These are phyloP conservation scores for Cololabis saira DNA, from an alignment of 2,113 vertebrate species.

Conservation along the genomic window DNA sequence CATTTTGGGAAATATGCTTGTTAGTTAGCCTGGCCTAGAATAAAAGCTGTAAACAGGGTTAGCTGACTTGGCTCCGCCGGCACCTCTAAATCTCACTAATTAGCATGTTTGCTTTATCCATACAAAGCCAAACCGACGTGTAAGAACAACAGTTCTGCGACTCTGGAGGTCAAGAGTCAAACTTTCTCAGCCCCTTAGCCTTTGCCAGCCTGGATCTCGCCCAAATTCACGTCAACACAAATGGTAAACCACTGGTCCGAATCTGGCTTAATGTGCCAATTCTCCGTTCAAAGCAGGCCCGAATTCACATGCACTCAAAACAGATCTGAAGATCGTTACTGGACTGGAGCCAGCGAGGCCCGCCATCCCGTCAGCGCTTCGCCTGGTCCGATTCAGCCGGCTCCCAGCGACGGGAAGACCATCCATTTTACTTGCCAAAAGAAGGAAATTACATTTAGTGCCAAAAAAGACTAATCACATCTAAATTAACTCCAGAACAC, in stretches of 20 bases:
- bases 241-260: background rate
- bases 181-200: background rate
- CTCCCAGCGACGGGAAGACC: background rate
- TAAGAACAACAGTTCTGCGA: background rate
- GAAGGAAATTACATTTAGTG: background rate
- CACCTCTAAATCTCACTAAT: background rate
- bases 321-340: no score
- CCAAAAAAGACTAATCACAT: background rate
- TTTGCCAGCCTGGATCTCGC: constrained; percentile 4
- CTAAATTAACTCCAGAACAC: no score
- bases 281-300: background rate
- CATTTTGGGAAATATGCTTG: background rate
- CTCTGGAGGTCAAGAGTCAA: background rate
- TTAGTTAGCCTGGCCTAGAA: background rate
- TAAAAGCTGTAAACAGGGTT: background rate
- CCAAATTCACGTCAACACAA: background rate
- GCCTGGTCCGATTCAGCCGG: background rate
- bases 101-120: constrained; percentile 3
- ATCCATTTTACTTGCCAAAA: background rate
- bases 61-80: background rate
- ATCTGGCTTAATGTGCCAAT: background rate
- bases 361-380: background rate
- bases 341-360: background rate
- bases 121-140: background rate
- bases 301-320: background rate